phyloP scores from a whole-genome alignment of 2,888 invertebrate genomes.

The Venusia cambrica region DNA sequence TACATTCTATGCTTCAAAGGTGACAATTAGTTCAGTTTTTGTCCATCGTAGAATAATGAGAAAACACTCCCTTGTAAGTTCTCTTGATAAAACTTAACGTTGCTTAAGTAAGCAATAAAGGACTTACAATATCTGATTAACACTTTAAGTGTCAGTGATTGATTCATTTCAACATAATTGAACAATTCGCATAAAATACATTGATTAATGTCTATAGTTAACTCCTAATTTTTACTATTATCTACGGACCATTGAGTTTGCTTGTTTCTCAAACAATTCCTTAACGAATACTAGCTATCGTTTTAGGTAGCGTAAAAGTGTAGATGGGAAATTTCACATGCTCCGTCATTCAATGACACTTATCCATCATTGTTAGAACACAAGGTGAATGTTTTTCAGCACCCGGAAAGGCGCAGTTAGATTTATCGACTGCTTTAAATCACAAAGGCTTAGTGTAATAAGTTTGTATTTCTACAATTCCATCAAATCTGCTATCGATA shows the following conservation, averaged over 20 bases:
- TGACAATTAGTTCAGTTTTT: conserved; percentile 19
- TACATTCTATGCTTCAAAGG: conserved; percentile 30
- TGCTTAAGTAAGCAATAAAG: conserved; percentile 20
- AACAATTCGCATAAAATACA: conserved; percentile 27
- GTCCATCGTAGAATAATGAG: conserved; percentile 17
- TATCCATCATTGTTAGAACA: no score
- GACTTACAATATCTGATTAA: conserved; percentile 32
- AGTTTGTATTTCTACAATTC: not conserved
- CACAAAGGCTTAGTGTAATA: conserved; percentile 1
- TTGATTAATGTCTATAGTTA: conserved; percentile 22
- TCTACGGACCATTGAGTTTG: conserved; percentile 22
- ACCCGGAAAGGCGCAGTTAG: no score
- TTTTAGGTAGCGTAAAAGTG: not conserved
- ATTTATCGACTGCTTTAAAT: not conserved
- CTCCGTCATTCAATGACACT: no score
- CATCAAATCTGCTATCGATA: conserved; percentile 8
- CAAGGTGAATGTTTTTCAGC: no score
- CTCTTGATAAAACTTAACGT: conserved; percentile 14
- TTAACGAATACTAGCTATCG: not conserved
- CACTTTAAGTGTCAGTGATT: conserved; percentile 38
- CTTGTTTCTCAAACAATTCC: conserved; percentile 16
- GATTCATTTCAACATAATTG: conserved; percentile 32
- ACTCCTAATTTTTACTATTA: conserved; percentile 20
- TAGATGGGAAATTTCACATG: not conserved
- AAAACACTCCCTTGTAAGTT: conserved; percentile 17